These are phyloP conservation scores for Pleuronectes platessa DNA, from an alignment of 2,113 vertebrate genomes.

Conservation along the genomic window DNA sequence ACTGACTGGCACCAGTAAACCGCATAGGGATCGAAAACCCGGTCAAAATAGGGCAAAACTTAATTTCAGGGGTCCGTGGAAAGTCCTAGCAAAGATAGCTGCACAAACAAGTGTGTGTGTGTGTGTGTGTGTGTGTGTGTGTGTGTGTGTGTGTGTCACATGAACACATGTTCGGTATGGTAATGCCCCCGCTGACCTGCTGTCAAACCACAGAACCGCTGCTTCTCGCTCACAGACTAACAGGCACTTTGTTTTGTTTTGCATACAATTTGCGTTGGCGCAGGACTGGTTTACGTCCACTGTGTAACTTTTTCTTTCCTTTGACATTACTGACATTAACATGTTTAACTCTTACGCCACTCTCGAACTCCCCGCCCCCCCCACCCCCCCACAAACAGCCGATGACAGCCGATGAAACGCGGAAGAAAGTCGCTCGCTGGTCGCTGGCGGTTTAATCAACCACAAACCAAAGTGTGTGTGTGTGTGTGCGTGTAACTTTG, in stretches of 20 bases:
- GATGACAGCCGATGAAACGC: background rate
- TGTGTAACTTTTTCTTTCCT: background rate
- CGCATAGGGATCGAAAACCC: no score
- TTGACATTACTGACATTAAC: background rate
- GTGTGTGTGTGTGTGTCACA: no score
- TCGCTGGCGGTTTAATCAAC: background rate
- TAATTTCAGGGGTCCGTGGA: no score
- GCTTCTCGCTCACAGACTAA: constrained; percentile 10
- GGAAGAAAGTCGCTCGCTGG: constrained; percentile 9
- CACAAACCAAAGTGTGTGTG: background rate
- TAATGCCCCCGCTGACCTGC: background rate
- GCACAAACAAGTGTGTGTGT: no score
- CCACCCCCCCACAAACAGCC: background rate
- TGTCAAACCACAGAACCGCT: background rate
- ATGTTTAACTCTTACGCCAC: background rate
- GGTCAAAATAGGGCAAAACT: no score
- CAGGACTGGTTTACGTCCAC: background rate
- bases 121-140: no score
- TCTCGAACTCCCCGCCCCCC: no score
- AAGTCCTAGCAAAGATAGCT: no score
- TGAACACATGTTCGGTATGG: background rate
- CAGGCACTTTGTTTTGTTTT: constrained; percentile 39
- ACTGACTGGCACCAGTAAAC: no score
- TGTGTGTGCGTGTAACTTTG: background rate
- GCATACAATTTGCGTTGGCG: constrained; percentile 53